A percentile compares a stretch with the other conserved stretches of the same genome.
Evolutionary conservation across 2,888 invertebrate genomes (phyloP).

Genomic region (Tethea ocularis): DNA sequence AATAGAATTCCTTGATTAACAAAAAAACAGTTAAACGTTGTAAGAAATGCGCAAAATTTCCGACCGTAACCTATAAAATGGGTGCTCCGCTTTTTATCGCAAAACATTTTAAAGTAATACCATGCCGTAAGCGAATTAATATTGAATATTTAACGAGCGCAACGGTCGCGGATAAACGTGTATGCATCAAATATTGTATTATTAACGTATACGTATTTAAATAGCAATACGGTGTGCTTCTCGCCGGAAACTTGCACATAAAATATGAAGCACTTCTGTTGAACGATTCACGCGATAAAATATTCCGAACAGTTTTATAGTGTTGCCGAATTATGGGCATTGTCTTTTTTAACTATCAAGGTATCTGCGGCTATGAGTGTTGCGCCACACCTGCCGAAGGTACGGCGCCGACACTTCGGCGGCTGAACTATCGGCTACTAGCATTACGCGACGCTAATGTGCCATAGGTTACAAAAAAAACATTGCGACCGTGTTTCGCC

Average conservation of each 20-base stretch:
- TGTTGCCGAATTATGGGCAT: background rate
- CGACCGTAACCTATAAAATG: conserved; percentile 14
- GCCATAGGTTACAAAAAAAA: too few relatives aligned
- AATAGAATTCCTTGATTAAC: background rate
- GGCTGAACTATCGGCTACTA: too few relatives aligned
- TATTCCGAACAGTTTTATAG: conserved; percentile 11
- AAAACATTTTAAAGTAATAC: conserved; percentile 51
- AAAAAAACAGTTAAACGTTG: background rate
- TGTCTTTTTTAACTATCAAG: background rate
- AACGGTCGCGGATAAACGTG: conserved; percentile 53
- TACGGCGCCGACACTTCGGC: too few relatives aligned
- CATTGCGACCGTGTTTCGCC: too few relatives aligned
- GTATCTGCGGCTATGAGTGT: background rate
- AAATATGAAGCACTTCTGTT: conserved; percentile 35
- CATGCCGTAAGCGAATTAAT: conserved; percentile 58
- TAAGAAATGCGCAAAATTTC: background rate
- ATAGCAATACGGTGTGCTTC: conserved; percentile 56
- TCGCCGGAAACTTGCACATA: conserved; percentile 34
- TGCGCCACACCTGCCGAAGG: too few relatives aligned
- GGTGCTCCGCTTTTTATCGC: conserved; percentile 41
- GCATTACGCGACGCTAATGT: too few relatives aligned
- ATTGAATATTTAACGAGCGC: conserved; percentile 62
- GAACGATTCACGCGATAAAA: conserved; percentile 43
- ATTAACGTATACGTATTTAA: conserved; percentile 56
- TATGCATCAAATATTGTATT: conserved; percentile 57